Percentiles rank a stretch among this genome's conserved stretches.
phyloP scores from a whole-genome alignment of 1,140 invertebrate genomes.

The Calephelis virginiensis region DNA sequence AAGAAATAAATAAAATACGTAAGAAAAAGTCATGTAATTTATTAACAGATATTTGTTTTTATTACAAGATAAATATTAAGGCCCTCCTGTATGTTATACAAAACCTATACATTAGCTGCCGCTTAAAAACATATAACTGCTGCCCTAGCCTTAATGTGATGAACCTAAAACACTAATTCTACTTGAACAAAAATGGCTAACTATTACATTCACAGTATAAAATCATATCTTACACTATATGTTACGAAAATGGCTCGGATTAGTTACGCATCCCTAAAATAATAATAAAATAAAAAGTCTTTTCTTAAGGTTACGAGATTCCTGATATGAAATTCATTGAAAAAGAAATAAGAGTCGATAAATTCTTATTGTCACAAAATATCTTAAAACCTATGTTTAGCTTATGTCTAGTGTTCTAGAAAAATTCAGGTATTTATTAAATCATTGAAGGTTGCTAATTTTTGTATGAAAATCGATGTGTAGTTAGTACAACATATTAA shows the following conservation, averaged over 20 bases:
- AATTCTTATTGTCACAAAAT: conserved; percentile 18
- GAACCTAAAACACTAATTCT: neutral
- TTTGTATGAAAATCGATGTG: too few species aligned
- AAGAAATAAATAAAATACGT: neutral
- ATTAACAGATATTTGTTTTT: conserved; percentile 3
- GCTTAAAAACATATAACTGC: neutral
- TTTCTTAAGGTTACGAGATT: conserved; percentile 37
- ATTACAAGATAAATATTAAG: conserved; percentile 2
- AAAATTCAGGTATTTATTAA: too few species aligned
- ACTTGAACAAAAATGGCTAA: neutral
- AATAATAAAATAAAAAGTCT: conserved; percentile 1
- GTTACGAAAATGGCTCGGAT: conserved; percentile 66
- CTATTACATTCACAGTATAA: neutral
- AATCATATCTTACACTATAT: conserved; percentile 8
- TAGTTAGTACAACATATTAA: too few species aligned
- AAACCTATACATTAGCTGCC: neutral
- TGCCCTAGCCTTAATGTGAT: neutral
- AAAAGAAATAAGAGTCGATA: conserved; percentile 8
- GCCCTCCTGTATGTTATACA: conserved; percentile 6
- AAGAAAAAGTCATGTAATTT: conserved; percentile 3
- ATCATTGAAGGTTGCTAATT: too few species aligned
- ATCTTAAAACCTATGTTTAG: neutral
- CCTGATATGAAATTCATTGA: conserved; percentile 37
- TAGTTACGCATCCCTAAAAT: conserved; percentile 24
- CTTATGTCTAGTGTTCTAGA: too few species aligned